phyloP scores from a whole-genome alignment of 2,888 invertebrate species.

The Tridacna gigas region DNA sequence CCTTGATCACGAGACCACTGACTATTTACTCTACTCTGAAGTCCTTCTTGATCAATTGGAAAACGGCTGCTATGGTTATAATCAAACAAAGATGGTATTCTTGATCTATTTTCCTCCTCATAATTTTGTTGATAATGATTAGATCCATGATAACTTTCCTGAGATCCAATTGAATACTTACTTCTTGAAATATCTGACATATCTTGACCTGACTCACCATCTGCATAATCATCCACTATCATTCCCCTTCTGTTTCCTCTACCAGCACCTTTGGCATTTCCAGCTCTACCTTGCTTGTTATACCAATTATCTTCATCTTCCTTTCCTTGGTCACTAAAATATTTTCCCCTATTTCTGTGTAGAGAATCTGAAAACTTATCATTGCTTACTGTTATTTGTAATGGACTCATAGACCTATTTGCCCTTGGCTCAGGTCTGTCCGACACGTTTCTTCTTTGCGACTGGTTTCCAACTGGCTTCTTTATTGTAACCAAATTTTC shows the following conservation, averaged over 20 bases:
- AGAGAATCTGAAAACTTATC: constrained; percentile 32
- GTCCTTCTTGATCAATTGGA: constrained; percentile 7
- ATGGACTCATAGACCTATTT: constrained; percentile 47
- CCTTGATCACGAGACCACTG: background rate
- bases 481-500: background rate
- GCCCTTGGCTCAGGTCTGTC: background rate
- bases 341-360: background rate
- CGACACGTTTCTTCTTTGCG: background rate
- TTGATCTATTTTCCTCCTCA: constrained; percentile 4
- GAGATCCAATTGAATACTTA: constrained; percentile 18
- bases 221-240: background rate
- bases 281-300: background rate
- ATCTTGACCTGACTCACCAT: background rate
- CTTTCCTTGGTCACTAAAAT: background rate
- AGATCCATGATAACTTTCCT: background rate
- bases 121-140: background rate
- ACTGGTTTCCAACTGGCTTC: background rate
- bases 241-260: too few species aligned
- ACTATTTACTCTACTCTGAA: background rate
- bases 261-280: background rate
- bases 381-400: constrained; percentile 59
- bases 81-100: background rate
- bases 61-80: background rate
- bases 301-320: background rate
- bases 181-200: constrained; percentile 8